phyloP scores from a whole-genome alignment of 1,140 invertebrate species.

The Littorina saxatilis region DNA sequence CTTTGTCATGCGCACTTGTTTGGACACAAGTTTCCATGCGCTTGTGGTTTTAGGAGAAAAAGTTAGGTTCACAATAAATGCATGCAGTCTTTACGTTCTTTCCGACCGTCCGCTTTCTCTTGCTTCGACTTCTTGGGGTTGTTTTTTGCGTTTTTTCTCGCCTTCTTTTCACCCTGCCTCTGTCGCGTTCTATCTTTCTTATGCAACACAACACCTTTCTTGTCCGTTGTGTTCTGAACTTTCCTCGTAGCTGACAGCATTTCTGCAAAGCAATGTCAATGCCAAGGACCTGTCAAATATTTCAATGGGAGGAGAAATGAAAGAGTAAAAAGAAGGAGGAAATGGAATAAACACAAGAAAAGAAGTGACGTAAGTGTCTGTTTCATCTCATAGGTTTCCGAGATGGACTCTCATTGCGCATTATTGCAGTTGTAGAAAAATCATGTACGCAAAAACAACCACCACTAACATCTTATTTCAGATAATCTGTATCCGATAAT shows the following conservation, averaged over 20 bases:
- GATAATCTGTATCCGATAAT: too few relatives aligned
- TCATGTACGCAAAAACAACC: neutral
- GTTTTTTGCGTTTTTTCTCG: neutral
- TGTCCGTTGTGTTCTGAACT: neutral
- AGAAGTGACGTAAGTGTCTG: too few relatives aligned
- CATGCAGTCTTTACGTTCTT: slow-evolving; percentile 27
- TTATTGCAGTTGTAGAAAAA: too few relatives aligned
- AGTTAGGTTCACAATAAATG: neutral
- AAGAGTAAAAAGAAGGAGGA: neutral
- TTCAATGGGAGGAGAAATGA: neutral
- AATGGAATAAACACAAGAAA: neutral
- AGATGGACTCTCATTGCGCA: too few relatives aligned
- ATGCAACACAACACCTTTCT: neutral
- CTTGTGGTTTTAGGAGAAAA: neutral
- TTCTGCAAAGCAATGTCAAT: slow-evolving; percentile 20
- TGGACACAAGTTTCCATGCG: neutral
- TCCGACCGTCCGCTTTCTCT: slow-evolving; percentile 6
- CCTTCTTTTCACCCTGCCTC: neutral
- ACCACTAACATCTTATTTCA: too few relatives aligned
- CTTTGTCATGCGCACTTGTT: too few relatives aligned
- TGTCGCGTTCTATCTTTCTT: slow-evolving; percentile 28
- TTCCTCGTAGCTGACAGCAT: neutral
- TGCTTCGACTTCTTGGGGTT: neutral
- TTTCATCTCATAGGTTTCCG: too few relatives aligned
- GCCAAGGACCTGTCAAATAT: neutral